Evolutionary conservation across 2,797 vertebrate genomes (phyloP), one percentile per base, ranked within the genome.

Genomic region (Bovichtus diacanthus): DNA sequence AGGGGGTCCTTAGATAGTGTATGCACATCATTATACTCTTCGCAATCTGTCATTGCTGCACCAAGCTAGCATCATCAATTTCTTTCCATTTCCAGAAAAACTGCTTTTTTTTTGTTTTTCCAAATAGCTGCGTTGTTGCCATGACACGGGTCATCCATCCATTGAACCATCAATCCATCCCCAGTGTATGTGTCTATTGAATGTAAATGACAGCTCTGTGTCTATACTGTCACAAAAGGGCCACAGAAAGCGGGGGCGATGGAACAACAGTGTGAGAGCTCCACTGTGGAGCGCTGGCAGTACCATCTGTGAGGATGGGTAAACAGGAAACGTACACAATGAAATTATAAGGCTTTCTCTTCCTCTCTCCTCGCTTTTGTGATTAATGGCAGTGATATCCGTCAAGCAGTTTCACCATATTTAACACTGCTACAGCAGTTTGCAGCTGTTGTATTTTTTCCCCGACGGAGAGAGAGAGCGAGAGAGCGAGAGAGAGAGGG

Each of bases 291-390:
- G 81, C 67, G 41, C 89, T 94, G 92, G 92, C 90, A 88, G 88
- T 92, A 85, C 94, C 95, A 95, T 95, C 93, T 95, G 94, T 90
- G 92, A 70, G 64, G 85, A 89, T 75, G 81, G 92, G 83, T 92
- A 94, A 95, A 94, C 92, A 94, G 93, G 93, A 94, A 95, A 90
- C 71, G 2, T 88, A 90, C 93, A 95, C 94, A 93, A 92, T 92
- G 90, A 93, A 94, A 94, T 94, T 92, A 93, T 94, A 94, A 94
- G 87, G 90, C 90, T 88, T 84, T 88, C 92, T 89, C 83, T 71
- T 63, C 80, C 80, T 51, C 83, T 74, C 70, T 80, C 71, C 82
- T 63, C 60, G 56, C 83, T 85, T 89, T 91, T 89, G 90, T 94
- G 92, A 95, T 94, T 94, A 93, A 95, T 94, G 88, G 86, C 83